Evolutionary conservation across 64 coral and sea anemone species (phyloP), one percentile per base, ranked within the genome.

Genomic region (Dendrophyllia cribrosa): DNA sequence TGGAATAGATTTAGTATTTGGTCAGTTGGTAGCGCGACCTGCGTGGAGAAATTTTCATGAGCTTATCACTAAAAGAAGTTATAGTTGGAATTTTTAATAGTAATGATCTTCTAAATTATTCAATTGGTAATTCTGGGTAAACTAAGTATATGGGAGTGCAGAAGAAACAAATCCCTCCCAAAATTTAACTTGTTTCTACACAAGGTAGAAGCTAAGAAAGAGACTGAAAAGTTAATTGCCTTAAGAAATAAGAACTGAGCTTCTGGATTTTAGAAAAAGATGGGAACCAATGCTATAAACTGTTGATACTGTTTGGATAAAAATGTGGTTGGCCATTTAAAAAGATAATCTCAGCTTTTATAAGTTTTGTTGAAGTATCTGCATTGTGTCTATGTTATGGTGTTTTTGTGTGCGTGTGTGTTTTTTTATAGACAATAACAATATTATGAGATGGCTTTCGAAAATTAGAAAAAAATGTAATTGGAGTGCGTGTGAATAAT

Each of bases 191-290:
- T 75, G 14, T 20, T 75, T 20, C 9, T 75, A 48, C 72, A 75
- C 43, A 75, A 75, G 16, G 72, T 75, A 45, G 72, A 51, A 49
- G 1, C 72, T 75, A 75, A 75, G 43, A 34, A 75, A 17, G 72
- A 75, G 43, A 48, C 43, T 75, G 72, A 75, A 75, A 75, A 16
- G 14, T 2, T 75, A n/a, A 77, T 77, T 77, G 74, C 74, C 16
- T 51, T n/a, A 77, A 77, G 17, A 52, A 77, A 77, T 15, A n/a
- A n/a, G n/a, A n/a, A 51, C 14, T 14, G 52, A 77, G 49, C 74
- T 77, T 77, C 74, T 20, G 16, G 74, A 77, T 53, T 77, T 77
- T 77, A n/a, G 48, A 3, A 77, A 77, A 77, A 53, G 74, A 52
- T 77, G 74, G 74, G 74, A 77, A 52, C 20, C 48, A 51, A 20